Conservation (phyloP, 2,797 vertebrate genomes). For the Thamnophis elegans region DNA sequence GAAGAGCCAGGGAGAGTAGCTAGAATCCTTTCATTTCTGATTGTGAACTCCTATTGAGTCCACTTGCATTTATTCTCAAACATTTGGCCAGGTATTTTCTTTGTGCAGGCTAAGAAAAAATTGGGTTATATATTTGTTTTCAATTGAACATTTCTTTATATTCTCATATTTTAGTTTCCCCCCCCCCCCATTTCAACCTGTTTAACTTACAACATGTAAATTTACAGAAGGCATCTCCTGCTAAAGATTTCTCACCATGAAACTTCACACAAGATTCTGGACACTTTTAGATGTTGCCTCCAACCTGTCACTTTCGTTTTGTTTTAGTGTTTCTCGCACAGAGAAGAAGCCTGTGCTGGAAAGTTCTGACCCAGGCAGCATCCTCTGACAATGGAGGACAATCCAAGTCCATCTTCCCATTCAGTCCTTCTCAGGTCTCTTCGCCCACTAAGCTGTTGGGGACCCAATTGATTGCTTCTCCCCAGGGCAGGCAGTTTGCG, state of each 20-base stretch:
- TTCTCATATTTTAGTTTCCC: too few relatives aligned
- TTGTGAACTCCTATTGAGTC: too few relatives aligned
- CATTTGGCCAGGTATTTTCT: too few relatives aligned
- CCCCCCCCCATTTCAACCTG: too few relatives aligned
- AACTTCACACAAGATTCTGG: neutral
- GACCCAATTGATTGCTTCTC: neutral
- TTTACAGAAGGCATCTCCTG: too few relatives aligned
- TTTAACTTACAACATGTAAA: too few relatives aligned
- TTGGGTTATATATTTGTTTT: too few relatives aligned
- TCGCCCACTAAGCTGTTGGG: neutral
- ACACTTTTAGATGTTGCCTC: neutral
- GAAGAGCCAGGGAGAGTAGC: rapidly evolving
- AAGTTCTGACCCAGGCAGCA: neutral
- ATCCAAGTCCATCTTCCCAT: neutral
- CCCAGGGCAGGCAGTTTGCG: neutral
- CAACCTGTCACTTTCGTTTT: neutral
- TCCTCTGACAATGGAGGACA: neutral
- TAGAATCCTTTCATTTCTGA: neutral
- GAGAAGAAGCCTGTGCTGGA: neutral
- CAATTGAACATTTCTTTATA: too few relatives aligned
- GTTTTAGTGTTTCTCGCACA: neutral
- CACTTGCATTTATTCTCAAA: too few relatives aligned
- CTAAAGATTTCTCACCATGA: neutral
- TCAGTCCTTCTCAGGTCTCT: neutral
- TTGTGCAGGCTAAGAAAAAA: too few relatives aligned